Evolutionary conservation across 2,888 invertebrate genomes (phyloP), one percentile per base, ranked within the genome.

Genomic region (Mycalesis mineus): DNA sequence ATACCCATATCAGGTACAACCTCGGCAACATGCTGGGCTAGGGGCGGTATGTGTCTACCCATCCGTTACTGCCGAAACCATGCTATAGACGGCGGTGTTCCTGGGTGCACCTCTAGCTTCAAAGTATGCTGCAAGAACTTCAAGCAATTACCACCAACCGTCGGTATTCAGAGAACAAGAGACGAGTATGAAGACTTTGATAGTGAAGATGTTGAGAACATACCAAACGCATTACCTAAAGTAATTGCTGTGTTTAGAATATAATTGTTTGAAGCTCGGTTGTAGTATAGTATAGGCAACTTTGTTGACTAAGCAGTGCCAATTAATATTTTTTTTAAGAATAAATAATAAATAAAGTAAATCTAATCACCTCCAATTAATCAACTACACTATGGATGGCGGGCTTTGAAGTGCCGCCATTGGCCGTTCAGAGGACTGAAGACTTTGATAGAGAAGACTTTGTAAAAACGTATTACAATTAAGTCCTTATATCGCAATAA

Each of bases 1-100:
- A 13, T 9, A 48, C n/a, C 9, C 14, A 31, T 7, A 40, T 57
- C 67, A 82, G 80, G 80, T 2, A 62, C 71, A 0, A 36, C 68
- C 7, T n/a, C 4, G 1, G 42, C 74, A 2, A 80, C 82, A 0
- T 84, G 83, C 63, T 82, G 82, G 83, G 77, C 74, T 0, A 77
- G 81, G 0, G 81, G 81, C 0, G 84, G 82, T 0, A 47, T 74
- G 1, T 84, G 81, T 57, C 64, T 79, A 5, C 66, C 71, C 11
- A 58, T 80, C 22, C 65, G 66, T n/a, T 40, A 69, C 9, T 81
- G 81, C 55, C 69, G 65, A 0, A 47, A 57, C 0, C 49, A 74
- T 42, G 55, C 54, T 0, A 73, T 80, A 49, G 82, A 82, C 14
- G 13, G 68, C 0, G 57, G 58, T 2, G 69, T 81, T 5, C 36